These are phyloP conservation scores for Catostomus latipinnis DNA, from an alignment of 2,797 vertebrate genomes.

Conservation along the genomic window DNA sequence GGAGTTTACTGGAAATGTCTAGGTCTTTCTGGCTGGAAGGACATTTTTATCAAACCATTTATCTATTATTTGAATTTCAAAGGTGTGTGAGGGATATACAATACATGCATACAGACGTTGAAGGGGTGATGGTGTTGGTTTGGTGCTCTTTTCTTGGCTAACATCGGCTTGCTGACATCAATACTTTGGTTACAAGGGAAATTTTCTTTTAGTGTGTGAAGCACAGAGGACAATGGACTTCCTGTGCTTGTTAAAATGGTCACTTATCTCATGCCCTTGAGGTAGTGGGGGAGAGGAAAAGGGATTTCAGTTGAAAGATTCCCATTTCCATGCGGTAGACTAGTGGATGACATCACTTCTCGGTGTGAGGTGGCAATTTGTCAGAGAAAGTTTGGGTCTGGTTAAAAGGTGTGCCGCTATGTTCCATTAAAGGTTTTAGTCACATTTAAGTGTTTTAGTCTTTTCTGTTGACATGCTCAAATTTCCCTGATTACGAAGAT, in stretches of 20 bases:
- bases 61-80: background rate
- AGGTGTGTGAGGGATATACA: background rate
- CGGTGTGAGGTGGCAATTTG: constrained; percentile 40
- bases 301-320: constrained; percentile 41
- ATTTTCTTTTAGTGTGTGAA: constrained; percentile 43
- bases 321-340: constrained; percentile 62
- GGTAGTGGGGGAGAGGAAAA: constrained; percentile 48
- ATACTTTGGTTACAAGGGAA: constrained; percentile 40
- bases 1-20: background rate
- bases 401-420: constrained; percentile 29
- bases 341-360: constrained; percentile 70
- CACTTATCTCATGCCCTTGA: constrained; percentile 53
- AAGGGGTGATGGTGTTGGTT: background rate
- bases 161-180: constrained; percentile 41
- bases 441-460: background rate
- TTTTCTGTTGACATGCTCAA: constrained; percentile 48
- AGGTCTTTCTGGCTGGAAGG: background rate
- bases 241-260: constrained; percentile 51
- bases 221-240: constrained; percentile 63
- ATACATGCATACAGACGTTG: background rate
- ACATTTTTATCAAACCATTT: background rate
- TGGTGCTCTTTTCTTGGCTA: constrained; percentile 9
- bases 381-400: constrained; percentile 30
- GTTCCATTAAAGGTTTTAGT: constrained; percentile 22
- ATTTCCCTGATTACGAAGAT: background rate